A percentile compares a stretch with the other conserved stretches of the same genome.
These are phyloP conservation scores for Sinodicranocentrus sp. DNA, from an alignment of 2,888 invertebrate species.

Conservation along the genomic window DNA sequence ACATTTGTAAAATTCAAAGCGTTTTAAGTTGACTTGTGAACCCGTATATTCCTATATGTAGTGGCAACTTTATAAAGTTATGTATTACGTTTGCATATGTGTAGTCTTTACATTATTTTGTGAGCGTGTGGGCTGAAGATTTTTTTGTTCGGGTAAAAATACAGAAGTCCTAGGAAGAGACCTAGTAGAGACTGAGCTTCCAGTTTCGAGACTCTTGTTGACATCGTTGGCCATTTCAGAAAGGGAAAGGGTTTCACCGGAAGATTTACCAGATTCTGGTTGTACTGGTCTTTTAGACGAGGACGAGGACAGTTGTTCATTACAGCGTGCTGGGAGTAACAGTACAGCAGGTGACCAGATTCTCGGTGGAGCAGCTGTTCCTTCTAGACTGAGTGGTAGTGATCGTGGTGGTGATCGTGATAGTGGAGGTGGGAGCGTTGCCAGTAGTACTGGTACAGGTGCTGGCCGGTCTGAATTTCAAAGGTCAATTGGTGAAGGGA, in stretches of 20 bases:
- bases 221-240: constrained; percentile 45
- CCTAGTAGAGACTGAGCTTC: constrained; percentile 65
- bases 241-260: constrained; percentile 59
- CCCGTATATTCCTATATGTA: background rate
- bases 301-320: constrained; percentile 62
- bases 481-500: constrained; percentile 46
- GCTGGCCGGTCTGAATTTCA: constrained; percentile 29
- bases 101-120: constrained; percentile 38
- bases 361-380: constrained; percentile 19
- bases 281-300: constrained; percentile 74
- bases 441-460: constrained; percentile 57
- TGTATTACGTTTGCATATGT: constrained; percentile 5
- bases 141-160: constrained; percentile 54
- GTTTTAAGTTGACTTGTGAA: constrained; percentile 20
- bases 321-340: constrained; percentile 58
- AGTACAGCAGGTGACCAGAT: constrained; percentile 60
- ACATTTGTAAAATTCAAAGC: constrained; percentile 6
- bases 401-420: constrained; percentile 52
- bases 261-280: constrained; percentile 73
- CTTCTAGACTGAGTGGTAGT: constrained; percentile 35
- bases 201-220: constrained; percentile 63
- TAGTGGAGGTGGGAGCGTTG: constrained; percentile 63
- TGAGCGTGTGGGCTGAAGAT: constrained; percentile 57
- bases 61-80: background rate
- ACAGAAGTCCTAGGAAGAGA: constrained; percentile 60